Evolutionary conservation across 2,113 vertebrate genomes (phyloP).

Genomic region (Pterocles orientalis): DNA sequence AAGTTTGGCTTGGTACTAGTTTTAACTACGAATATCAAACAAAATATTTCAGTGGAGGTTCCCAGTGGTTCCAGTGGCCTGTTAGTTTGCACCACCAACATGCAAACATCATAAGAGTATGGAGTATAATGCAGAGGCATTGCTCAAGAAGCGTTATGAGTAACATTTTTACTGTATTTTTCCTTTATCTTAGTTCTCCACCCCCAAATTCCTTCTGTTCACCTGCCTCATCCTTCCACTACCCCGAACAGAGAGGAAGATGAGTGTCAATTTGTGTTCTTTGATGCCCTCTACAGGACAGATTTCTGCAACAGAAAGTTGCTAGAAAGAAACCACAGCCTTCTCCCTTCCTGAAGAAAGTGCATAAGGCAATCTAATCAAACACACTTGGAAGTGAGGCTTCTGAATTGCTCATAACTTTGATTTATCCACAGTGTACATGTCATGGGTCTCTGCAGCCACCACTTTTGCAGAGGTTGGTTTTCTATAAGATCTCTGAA

Average conservation of each 20-base stretch:
- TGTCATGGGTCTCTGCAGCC: not conserved
- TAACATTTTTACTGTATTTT: not conserved
- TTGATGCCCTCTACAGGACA: slow-evolving; percentile 69
- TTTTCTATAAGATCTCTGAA: not conserved
- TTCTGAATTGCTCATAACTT: not conserved
- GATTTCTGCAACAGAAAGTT: not conserved
- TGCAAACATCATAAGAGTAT: not conserved
- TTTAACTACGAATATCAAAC: not conserved
- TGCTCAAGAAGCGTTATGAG: not conserved
- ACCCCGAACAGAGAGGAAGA: not conserved
- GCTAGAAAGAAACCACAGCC: not conserved
- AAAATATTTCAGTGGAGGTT: not conserved
- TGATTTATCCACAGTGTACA: not conserved
- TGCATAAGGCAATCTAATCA: not conserved
- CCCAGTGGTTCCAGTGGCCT: not conserved
- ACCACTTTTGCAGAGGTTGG: not conserved
- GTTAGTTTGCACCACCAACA: not conserved
- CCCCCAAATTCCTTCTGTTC: accelerated
- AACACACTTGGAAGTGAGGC: not conserved
- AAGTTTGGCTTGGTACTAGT: not conserved
- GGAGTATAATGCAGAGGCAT: not conserved
- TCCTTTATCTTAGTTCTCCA: not conserved
- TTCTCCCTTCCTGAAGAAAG: not conserved
- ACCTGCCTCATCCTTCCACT: not conserved
- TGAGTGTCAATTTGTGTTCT: slow-evolving; percentile 40